Base-by-base conservation (phyloP, 2,113 vertebrate genomes). In the Parus major region DNA sequence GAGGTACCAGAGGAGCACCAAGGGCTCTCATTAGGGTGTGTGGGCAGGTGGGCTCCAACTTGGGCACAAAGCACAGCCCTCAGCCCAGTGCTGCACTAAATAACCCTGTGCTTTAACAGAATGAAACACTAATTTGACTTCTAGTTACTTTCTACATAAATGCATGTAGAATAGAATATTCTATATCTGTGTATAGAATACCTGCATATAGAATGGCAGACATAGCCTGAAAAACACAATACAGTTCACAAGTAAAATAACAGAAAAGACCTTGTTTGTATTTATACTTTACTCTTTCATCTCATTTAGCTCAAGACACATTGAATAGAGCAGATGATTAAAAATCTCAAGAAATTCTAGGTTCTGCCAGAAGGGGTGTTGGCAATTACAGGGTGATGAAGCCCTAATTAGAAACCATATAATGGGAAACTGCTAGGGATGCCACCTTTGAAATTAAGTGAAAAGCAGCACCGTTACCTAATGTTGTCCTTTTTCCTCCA, bases 11-110 rank as follows among this genome's bases (percentile, higher is more conserved):
- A 72, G 64, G 22, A 44, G 56, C 4, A 41, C 8, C 5, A 1
- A 0, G 10, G 24, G n/a, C 25, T 21, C 56, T 52, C 57, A 15
- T 0, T 2, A 15, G 39, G 27, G 3, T 9, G 10, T 33, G 24
- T 2, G 15, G 57, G 28, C 56, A 88, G 25, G 36, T 39, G 55
- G 36, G 73, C 42, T 92, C 56, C 53, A 82, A 3, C 20, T 3
- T 19, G 33, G 61, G 44, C 78, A 91, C 41, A 53, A 75, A 92
- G 11, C 9, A 21, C 19, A 75, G 31, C 61, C n/a, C 4, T 19
- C 25, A 61, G 19, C 12, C 25, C 66, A 73, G 23, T 8, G 24
- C 22, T 69, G 36, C 23, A 35, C 8, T 73, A 63, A 86, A 52
- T 7, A 49, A 70, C 2, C 11, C 33, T 11, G 23, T 36, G 41